Conservation (phyloP, 2,797 vertebrate species). For the Sebastes jordani region DNA sequence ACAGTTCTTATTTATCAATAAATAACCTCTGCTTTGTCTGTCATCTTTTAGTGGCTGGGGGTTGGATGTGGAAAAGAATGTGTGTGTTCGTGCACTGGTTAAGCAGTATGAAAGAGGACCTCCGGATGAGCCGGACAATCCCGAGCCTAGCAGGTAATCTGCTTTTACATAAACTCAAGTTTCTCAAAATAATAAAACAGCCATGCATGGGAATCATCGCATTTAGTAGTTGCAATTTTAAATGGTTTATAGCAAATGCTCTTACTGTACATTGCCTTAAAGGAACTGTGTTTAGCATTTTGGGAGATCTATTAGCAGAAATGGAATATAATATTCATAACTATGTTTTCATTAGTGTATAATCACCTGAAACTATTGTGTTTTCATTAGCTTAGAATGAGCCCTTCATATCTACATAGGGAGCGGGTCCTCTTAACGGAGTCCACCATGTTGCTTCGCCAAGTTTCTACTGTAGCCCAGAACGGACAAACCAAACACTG, state of each 20-base stretch:
- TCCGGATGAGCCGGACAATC: constrained; percentile 69
- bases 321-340: no score
- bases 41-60: constrained; percentile 73
- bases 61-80: constrained; percentile 85
- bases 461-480: no score
- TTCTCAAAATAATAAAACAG: background rate
- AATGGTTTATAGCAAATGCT: background rate
- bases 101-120: constrained; percentile 89
- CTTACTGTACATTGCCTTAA: background rate
- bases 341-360: no score
- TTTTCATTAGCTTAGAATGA: no score
- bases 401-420: no score
- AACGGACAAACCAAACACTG: no score
- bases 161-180: background rate
- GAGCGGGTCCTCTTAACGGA: no score
- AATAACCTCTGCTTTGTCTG: background rate
- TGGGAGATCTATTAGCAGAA: no score
- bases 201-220: background rate
- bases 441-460: no score
- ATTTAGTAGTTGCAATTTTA: background rate
- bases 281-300: no score
- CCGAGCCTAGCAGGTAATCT: constrained; percentile 83
- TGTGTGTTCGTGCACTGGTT: constrained; percentile 93
- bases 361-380: no score
- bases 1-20: background rate